phyloP scores from a whole-genome alignment of 2,797 vertebrate species.

The Sebastes jordani region DNA sequence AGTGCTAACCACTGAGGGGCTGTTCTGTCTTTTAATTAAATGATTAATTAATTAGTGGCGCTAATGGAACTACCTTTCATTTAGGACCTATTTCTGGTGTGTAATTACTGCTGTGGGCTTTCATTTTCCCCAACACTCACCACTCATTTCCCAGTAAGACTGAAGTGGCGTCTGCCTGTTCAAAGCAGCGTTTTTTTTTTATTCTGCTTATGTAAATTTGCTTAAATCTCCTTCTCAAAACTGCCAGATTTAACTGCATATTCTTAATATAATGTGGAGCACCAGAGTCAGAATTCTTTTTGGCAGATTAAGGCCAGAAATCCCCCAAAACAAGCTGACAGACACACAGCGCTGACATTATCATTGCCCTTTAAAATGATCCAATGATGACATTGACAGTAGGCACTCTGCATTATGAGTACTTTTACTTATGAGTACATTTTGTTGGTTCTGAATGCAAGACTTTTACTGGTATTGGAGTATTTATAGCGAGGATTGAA shows the following conservation, averaged over 20 bases:
- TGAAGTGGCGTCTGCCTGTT: background rate
- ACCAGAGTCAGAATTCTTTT: background rate
- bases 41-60: conserved; percentile 23
- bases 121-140: background rate
- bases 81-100: background rate
- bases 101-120: conserved; percentile 14
- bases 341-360: background rate
- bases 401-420: background rate
- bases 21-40: conserved; percentile 37
- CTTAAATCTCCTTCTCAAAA: background rate
- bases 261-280: background rate
- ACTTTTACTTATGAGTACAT: background rate
- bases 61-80: conserved; percentile 22
- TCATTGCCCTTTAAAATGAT: background rate
- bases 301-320: background rate
- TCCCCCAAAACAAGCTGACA: background rate
- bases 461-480: background rate
- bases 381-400: too few relatives aligned
- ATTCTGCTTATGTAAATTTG: background rate
- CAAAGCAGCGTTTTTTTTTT: background rate
- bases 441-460: background rate
- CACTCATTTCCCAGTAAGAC: background rate
- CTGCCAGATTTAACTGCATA: background rate
- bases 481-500: background rate
- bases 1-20: background rate